Evolutionary conservation across 92 coral and sea anemone species (phyloP).

Genomic region (Diadumene lineata): DNA sequence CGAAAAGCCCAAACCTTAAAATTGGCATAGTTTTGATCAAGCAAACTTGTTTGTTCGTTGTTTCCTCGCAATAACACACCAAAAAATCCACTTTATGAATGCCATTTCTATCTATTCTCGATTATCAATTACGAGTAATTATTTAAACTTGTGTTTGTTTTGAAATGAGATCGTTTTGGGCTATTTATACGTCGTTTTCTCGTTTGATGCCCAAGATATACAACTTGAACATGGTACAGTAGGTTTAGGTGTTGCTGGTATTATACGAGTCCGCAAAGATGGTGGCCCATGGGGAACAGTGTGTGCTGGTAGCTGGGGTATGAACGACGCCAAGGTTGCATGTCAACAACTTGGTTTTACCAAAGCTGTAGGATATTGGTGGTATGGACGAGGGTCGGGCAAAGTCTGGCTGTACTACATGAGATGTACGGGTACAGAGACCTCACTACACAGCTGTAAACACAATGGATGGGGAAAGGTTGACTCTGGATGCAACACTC

Average conservation of each 20-base stretch:
- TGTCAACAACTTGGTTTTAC: conserved; percentile 7
- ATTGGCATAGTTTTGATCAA: no score
- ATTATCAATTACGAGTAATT: no score
- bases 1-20: no score
- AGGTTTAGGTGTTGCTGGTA: conserved; percentile 1
- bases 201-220: not conserved
- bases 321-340: conserved; percentile 8
- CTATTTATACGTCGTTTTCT: not conserved
- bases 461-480: conserved; percentile 23
- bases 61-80: no score
- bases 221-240: conserved; percentile 1
- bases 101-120: no score
- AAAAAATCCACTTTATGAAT: no score
- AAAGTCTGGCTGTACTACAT: conserved; percentile 7
- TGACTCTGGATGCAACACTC: not conserved
- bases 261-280: not conserved
- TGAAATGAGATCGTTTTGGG: no score
- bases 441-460: not conserved
- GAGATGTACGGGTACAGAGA: conserved; percentile 8
- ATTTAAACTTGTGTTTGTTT: no score
- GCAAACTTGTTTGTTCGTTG: no score
- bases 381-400: conserved; percentile 8
- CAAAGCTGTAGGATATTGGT: conserved; percentile 13
- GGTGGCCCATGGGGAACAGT: conserved; percentile 3
- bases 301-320: not conserved